Evolutionary conservation across 2,113 vertebrate genomes (phyloP).

Genomic region (Neotoma lepida): DNA sequence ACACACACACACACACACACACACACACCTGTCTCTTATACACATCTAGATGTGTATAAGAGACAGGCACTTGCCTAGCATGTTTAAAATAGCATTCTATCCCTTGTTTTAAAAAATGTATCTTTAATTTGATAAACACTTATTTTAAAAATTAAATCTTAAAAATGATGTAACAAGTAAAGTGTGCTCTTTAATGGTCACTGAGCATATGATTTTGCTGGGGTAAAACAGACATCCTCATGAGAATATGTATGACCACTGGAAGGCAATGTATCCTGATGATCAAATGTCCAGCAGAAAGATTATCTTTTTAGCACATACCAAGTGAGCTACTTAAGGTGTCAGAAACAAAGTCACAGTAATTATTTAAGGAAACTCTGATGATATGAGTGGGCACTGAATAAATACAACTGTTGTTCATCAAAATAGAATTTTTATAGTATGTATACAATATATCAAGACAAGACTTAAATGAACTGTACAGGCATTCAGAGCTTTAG

Average conservation of each 20-base stretch:
- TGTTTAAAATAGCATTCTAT: no score
- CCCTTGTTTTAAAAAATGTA: no score
- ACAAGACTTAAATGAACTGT: constrained; percentile 27
- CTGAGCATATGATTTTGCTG: neutral
- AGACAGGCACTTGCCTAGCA: no score
- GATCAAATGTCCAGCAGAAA: neutral
- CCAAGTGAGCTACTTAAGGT: neutral
- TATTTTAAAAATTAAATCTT: no score
- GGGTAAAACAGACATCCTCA: neutral
- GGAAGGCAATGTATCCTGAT: neutral
- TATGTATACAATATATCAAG: neutral
- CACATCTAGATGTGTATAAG: no score
- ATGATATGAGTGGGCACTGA: neutral
- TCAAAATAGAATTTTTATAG: neutral
- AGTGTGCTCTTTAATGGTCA: neutral
- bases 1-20: neutral
- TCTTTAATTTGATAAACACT: no score
- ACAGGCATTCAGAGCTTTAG: neutral
- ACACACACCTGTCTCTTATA: no score
- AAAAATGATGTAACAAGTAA: neutral
- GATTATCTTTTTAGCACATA: neutral
- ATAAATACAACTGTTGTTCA: constrained; percentile 29
- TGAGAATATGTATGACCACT: neutral
- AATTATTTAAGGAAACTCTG: neutral
- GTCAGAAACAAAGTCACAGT: constrained; percentile 7